Conservation (phyloP, 2,888 invertebrate species). For the Ophraella communa region DNA sequence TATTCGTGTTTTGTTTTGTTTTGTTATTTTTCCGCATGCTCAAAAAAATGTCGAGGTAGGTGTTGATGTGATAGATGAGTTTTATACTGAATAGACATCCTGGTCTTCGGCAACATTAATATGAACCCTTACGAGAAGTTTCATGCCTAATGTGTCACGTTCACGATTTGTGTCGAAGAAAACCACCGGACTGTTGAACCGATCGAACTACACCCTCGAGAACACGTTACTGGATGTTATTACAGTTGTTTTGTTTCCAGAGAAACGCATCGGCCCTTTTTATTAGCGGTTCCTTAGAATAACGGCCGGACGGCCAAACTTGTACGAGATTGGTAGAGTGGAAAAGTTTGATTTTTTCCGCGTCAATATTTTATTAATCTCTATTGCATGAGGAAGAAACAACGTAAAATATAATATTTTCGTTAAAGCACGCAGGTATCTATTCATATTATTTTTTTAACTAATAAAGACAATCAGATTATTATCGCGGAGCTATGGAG, state of each 20-base stretch:
- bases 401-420: too few relatives aligned
- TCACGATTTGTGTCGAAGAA: conserved; percentile 57
- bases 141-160: conserved; percentile 56
- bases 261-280: conserved; percentile 44
- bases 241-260: conserved; percentile 58
- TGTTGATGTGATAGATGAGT: conserved; percentile 54
- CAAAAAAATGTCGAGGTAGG: conserved; percentile 15
- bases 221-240: conserved; percentile 57
- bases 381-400: too few relatives aligned
- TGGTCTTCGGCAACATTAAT: conserved; percentile 37
- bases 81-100: conserved; percentile 50
- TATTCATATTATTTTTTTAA: too few relatives aligned
- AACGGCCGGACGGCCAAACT: neutral
- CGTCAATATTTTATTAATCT: neutral
- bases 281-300: conserved; percentile 10
- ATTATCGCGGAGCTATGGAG: too few relatives aligned
- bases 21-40: neutral
- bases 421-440: too few relatives aligned
- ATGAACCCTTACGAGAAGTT: conserved; percentile 43
- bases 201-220: conserved; percentile 55
- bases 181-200: conserved; percentile 50
- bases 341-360: neutral
- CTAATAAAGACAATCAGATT: too few relatives aligned
- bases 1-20: too few relatives aligned
- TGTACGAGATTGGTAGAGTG: neutral